These are phyloP conservation scores for Drosophila equinoxialis DNA, from an alignment of 1,140 invertebrate species.

Conservation along the genomic window DNA sequence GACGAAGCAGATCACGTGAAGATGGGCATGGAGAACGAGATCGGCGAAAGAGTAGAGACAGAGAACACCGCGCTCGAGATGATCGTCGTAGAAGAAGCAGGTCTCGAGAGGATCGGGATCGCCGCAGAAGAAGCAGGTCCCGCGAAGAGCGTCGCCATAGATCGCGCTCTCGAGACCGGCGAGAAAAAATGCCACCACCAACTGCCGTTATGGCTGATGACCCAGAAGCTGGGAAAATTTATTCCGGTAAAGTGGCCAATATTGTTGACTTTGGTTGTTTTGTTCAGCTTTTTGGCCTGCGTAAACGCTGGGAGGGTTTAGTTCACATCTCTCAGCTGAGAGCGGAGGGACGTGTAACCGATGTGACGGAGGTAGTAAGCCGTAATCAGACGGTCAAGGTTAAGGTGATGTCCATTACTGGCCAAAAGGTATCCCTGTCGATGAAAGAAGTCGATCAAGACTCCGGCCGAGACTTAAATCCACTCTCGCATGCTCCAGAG, in stretches of 20 bases:
- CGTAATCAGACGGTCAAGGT: constrained; percentile 96
- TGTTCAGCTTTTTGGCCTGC: constrained; percentile 96
- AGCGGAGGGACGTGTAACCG: constrained; percentile 96
- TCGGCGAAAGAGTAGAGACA: constrained; percentile 52
- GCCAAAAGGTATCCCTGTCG: constrained; percentile 97
- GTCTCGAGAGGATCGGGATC: constrained; percentile 35
- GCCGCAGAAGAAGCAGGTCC: constrained; percentile 38
- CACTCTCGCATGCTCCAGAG: constrained; percentile 86
- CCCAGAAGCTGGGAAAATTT: constrained; percentile 90
- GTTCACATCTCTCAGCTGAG: constrained; percentile 98
- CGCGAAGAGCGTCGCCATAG: constrained; percentile 39
- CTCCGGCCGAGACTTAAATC: constrained; percentile 97
- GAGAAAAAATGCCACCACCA: constrained; percentile 71
- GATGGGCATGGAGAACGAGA: constrained; percentile 49
- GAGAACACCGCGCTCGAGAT: constrained; percentile 57
- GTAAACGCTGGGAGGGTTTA: constrained; percentile 95
- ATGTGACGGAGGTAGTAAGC: constrained; percentile 96
- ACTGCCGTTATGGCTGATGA: constrained; percentile 85
- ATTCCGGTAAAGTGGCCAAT: constrained; percentile 96
- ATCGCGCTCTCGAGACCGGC: constrained; percentile 59
- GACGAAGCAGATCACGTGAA: constrained; percentile 66
- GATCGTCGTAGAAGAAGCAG: constrained; percentile 35
- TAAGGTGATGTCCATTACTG: constrained; percentile 94
- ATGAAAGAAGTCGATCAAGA: constrained; percentile 99
- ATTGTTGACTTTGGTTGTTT: constrained; percentile 99